Evolutionary conservation across 1,140 invertebrate genomes (phyloP), one percentile per base, ranked within the genome.

Genomic region (Archivesica marissinica): DNA sequence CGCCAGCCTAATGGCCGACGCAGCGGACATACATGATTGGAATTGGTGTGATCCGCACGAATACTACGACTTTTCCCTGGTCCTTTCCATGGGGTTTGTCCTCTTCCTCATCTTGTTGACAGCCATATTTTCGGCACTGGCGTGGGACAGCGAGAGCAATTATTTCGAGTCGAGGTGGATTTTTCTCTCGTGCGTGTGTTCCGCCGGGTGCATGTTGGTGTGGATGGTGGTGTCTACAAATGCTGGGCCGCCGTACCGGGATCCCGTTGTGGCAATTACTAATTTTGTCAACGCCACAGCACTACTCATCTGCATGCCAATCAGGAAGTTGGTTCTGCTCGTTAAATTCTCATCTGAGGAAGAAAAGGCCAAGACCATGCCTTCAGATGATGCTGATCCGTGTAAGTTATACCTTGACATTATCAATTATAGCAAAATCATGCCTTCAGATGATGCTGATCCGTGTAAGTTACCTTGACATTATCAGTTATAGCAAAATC

Each of bases 81-180:
- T 94, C 17, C 88, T 94, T 20, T 95, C 95, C 2, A 92, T 95
- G 44, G 88, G 94, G 2, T 95, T 95, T 76, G 92, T 95, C 20
- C 93, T 95, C 86, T 89, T 95, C 35, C 90, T 95, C 0, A 88
- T 95, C 11, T 68, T 92, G 2, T 86, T 95, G 13, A 94, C 93
- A 0, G 90, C 91, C 6, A 88, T 94, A 30, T 94, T 95, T 86
- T 89, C 94, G 13, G 76, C 93, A n/a, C 72, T 94, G 28, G 91
- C 94, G 1, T 95, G 93, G 93, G 91, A 94, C 70, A 92, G 89
- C 75, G 90, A 93, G 20, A 92, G 86, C 59, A 93, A 92, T 59
- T 93, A 94, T 76, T 89, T 88, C 28, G 95, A 95, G 86, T 93
- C 94, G 0, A 90, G 95, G 25, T 95, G 93, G 94, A 94, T 95